Base-by-base conservation (phyloP, 2,797 vertebrate species). In the Nannoperca obscura region DNA sequence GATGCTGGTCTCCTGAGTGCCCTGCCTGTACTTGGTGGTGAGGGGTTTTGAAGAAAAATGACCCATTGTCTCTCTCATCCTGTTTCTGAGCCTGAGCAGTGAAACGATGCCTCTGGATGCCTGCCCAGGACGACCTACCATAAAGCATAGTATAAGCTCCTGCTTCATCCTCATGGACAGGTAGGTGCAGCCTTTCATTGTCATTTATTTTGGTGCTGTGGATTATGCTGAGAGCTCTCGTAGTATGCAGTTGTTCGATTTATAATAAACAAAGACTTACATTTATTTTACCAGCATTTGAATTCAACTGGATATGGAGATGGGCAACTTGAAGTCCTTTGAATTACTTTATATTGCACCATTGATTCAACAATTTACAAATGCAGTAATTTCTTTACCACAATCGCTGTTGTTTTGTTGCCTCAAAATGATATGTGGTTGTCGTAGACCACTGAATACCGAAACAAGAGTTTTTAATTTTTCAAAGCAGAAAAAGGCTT, bases 11-110 rank as follows among this genome's bases (percentile, higher is more conserved):
- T 91, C 88, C 87, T 89, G 88, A 90, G 91, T 88, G 89, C 83
- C 85, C 90, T 88, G 90, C 88, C 92, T 95, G 95, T 96, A 95
- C 95, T 96, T 93, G 95, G 95, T 95, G 94, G 94, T 90, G 94
- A 95, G 86, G 86, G 95, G 91, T 92, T 93, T 92, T 86, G 89
- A 93, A 87, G 88, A 85, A 93, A 94, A 95, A 92, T 86, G 85
- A 90, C 65, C 91, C 91, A 94, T 95, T 96, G 94, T 95, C 81
- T 87, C 55, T 87, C 83, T 88, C 71, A 84, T 89, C 89, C 86
- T 81, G 81, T 80, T 72, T 88, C 81, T 76, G 86, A 91, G 83
- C 59, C 82, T 76, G 81, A 90, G 63, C 86, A 90, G 84, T 84
- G 86, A 86, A 70, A 92, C 82, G 61, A 87, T 89, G 86, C 81